These are phyloP conservation scores for Scaptodrosophila lebanonensis DNA, from an alignment of 1,140 invertebrate species.

Conservation along the genomic window DNA sequence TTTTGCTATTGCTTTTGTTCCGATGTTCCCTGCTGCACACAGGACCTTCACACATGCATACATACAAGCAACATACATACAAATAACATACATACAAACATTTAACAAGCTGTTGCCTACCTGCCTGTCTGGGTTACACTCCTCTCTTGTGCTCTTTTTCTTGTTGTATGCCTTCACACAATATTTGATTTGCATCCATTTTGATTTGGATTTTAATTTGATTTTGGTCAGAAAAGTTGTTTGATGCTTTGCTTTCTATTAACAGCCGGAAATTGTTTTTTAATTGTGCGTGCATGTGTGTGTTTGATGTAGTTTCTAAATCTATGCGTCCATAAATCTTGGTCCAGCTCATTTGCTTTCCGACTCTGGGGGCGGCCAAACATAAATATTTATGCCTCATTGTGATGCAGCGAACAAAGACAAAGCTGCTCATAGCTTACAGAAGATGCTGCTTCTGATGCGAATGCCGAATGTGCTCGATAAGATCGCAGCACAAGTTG, in stretches of 20 bases:
- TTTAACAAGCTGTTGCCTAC: no score
- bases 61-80: no score
- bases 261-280: constrained; percentile 47
- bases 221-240: constrained; percentile 34
- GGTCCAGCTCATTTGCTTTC: no score
- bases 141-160: constrained; percentile 1
- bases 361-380: constrained; percentile 17
- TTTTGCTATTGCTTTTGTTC: neutral
- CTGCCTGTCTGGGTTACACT: constrained; percentile 7
- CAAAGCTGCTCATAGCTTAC: no score
- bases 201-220: constrained; percentile 50
- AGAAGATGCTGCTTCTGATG: no score
- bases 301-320: constrained; percentile 3
- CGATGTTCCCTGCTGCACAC: constrained; percentile 13
- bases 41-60: no score
- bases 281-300: no score
- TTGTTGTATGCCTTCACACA: constrained; percentile 4
- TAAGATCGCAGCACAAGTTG: constrained; percentile 31
- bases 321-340: no score
- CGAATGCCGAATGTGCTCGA: constrained; percentile 11
- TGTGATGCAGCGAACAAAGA: no score
- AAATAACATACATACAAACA: no score
- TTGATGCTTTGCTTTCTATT: constrained; percentile 11
- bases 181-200: constrained; percentile 16
- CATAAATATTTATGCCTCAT: constrained; percentile 38